Evolutionary conservation across 2,113 vertebrate genomes (phyloP).

Genomic region (Dunckerocampus dactyliophorus): DNA sequence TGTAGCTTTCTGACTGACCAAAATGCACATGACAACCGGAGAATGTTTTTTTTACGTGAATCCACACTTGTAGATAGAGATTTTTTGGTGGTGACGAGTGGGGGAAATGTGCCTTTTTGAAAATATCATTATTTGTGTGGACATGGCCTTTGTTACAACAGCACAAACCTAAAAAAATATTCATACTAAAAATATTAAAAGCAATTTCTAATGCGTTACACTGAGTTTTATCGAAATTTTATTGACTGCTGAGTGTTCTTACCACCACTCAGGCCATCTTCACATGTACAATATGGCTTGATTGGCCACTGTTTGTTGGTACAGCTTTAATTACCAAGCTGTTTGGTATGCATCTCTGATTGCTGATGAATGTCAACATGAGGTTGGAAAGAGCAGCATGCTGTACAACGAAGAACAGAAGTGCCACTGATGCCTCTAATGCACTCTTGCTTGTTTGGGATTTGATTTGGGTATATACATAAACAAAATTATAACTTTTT

Average conservation of each 20-base stretch:
- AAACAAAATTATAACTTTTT: background rate
- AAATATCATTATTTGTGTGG: no score
- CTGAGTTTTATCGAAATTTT: background rate
- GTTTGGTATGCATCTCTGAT: slow-evolving; percentile 42
- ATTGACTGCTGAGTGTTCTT: slow-evolving; percentile 1
- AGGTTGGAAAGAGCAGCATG: slow-evolving; percentile 21
- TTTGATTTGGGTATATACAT: slow-evolving; percentile 36
- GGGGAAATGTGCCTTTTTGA: no score
- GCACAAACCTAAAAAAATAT: no score
- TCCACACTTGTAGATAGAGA: no score
- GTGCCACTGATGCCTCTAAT: slow-evolving; percentile 40
- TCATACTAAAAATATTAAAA: no score
- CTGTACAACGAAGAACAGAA: slow-evolving; percentile 23
- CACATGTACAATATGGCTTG: slow-evolving; percentile 40
- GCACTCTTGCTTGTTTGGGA: slow-evolving; percentile 33
- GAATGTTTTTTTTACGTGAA: no score
- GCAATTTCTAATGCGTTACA: no score
- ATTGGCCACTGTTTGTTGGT: slow-evolving; percentile 58
- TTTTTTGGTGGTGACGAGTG: no score
- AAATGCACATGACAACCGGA: no score
- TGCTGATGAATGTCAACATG: slow-evolving; percentile 25
- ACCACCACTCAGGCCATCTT: slow-evolving; percentile 2
- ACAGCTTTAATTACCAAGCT: slow-evolving; percentile 49
- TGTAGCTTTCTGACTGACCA: no score
- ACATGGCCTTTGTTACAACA: no score